Evolutionary conservation across 2,113 vertebrate genomes (phyloP), one percentile per base, ranked within the genome.

Genomic region (Erythrolamprus reginae): DNA sequence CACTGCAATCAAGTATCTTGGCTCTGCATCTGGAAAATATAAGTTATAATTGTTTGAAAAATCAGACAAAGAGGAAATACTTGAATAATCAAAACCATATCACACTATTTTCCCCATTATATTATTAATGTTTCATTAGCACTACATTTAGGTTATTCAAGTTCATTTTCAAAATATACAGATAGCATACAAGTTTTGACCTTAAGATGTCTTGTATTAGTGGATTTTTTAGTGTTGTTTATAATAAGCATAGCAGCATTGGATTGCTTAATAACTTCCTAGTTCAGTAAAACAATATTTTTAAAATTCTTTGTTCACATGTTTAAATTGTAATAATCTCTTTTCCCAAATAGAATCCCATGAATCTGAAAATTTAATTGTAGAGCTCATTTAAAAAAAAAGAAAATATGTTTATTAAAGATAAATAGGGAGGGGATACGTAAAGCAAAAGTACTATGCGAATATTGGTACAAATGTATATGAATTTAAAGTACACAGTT

Each of bases 1-100:
- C 17, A 99, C 98, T 0, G 98, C 98, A 65, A 99, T 97, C 90
- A 99, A 96, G 93, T 99, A 99, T 89, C 98, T 98, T 0, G 98
- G 98, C 82, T 99, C 99, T 23, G 99, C 99, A 96, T 99, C 99
- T 99, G 94, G 91, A 97, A 96, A 93, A 38, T 56, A 95, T 89
- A 77, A 86, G 89, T 70, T 42, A 45, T 28, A 58, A 13, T 1
- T 87, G 89, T 95, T 88, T 94, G 12, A 89, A 92, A 15, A 93
- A 65, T 33, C 0, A 1, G 47, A 65, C 28, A 45, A 51, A 55
- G 93, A 91, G 89, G 1, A 19, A 3, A 89, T 85, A 38, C 42
- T 5, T 38, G 77, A 93, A 85, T 50, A 50, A n/a, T 86, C 86
- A 38, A 88, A 21, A 70, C 0, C 0, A 53, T 90, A 61, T 77